A percentile compares a stretch with the other conserved stretches of the same genome.
Evolutionary conservation across 2,888 invertebrate genomes (phyloP).

Genomic region (Papilio elwesi): DNA sequence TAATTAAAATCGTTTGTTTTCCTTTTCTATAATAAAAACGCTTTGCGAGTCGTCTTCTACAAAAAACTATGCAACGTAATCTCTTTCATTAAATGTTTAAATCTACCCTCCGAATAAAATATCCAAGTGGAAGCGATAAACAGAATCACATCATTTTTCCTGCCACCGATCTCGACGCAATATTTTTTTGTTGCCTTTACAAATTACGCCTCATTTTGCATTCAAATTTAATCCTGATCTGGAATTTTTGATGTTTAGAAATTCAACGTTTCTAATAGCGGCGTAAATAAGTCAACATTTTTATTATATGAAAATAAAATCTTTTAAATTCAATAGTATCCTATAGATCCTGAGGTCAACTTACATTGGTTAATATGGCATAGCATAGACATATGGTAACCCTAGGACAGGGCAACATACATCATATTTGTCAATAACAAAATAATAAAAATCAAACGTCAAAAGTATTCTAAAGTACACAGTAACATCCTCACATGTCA

Average conservation of each 20-base stretch:
- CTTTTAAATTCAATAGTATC: neutral
- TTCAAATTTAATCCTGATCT: conserved; percentile 22
- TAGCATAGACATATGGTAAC: no score
- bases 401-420: no score
- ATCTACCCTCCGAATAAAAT: conserved; percentile 2
- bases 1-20: no score
- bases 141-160: conserved; percentile 2
- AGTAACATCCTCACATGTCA: no score
- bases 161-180: neutral
- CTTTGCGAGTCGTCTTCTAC: no score
- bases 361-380: no score
- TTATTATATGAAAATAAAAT: neutral
- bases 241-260: conserved; percentile 17
- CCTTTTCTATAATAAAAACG: no score
- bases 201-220: conserved; percentile 28
- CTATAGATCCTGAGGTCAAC: no score
- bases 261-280: conserved; percentile 16
- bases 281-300: conserved; percentile 6
- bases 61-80: no score
- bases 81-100: neutral
- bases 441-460: no score
- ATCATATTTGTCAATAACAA: no score
- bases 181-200: conserved; percentile 22
- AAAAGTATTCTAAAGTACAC: no score
- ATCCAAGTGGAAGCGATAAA: neutral